Base-by-base conservation (phyloP, 2,888 invertebrate species). In the Neoaliturus tenellus region DNA sequence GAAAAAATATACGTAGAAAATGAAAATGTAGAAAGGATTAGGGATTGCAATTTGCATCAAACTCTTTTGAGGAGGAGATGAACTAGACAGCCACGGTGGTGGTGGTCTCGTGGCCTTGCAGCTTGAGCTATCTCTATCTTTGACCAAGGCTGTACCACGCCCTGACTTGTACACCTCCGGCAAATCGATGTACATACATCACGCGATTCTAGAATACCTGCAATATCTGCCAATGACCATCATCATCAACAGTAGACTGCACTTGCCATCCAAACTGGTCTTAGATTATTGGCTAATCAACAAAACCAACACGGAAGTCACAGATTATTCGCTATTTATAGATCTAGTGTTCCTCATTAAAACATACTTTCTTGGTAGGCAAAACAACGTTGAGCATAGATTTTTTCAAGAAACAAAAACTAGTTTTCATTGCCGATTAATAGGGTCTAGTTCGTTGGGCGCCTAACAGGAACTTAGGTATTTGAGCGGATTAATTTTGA, bases 141-240 rank as follows among this genome's bases (percentile, higher is more conserved):
- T 31, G 62, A 20, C 31, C 62, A 20, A 31, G 62, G 62, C 20
- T 62, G 62, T 20, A 25, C 6, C 31, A 62, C 62, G 62, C 62
- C 62, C 31, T 55, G 20, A 4, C 48, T 5, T 4, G 55, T 55
- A 4, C 23, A 6, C 35, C 35, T 44, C 44, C 12, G 44, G 2
- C n/a, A n/a, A n/a, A n/a, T 39, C 12, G 39, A 39, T 39, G 39
- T 39, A 5, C 39, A 12, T 12, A 8, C 12, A 39, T 5, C 39
- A 39, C 39, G 6, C 12, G 39, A 39, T 39, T 39, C n/a, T n/a
- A 91, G 91, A 90, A 90, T 75, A 90, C 90, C 86, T 91, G 91
- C 88, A 91, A 91, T 81, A 90, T 91, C 84, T 91, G 91, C 87
- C 90, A 35, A 6, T 10, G 6, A 35, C 35, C 4, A 10, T 4